Evolutionary conservation across 2,888 invertebrate species (phyloP), one percentile per base, ranked within the genome.

Genomic region (Erannis defoliaria): DNA sequence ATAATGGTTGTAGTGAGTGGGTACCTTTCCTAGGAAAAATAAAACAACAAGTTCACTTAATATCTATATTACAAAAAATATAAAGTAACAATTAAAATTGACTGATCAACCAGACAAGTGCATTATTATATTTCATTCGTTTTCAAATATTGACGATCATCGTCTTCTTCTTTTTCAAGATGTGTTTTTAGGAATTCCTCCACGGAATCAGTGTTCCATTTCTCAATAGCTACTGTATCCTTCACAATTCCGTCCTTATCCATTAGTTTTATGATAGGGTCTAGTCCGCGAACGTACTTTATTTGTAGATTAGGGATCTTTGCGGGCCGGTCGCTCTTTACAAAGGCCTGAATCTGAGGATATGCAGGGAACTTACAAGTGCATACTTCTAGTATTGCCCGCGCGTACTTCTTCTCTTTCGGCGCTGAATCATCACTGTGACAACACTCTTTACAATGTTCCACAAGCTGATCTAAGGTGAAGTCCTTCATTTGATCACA

Each of bases 141-240:
- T 84, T 91, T 94, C 79, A 94, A 93, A 90, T 94, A 95, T 80
- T 94, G 93, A 38, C 76, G 85, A 66, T 92, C 91, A 67, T 94
- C 94, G 54, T 94, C 94, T 40, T 93, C 93, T 66, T 93, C 93
- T 56, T 94, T 94, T 29, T 94, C 94, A 68, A 99, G 94, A 94
- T 98, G 97, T 33, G 98, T 97, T 72, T 96, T 96, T 71, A 99
- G 95, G 90, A 99, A 99, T 86, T 99, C 99, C 83, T 98, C 98
- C 2, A 99, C 97, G 0, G 99, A 97, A 87, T 99, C 99, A 0
- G 99, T 99, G 86, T 99, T 98, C 99, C 99, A 99, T 83, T 99
- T 99, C 76, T 98, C 98, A 80, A 99, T 99, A 53, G 98, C 99
- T 26, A 99, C 95, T 19, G 97, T 96, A 82, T 98, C 98, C 82